A percentile compares a stretch with the other conserved stretches of the same genome.
Evolutionary conservation across 2,888 invertebrate species (phyloP).

Genomic region (Nysson spinosus): DNA sequence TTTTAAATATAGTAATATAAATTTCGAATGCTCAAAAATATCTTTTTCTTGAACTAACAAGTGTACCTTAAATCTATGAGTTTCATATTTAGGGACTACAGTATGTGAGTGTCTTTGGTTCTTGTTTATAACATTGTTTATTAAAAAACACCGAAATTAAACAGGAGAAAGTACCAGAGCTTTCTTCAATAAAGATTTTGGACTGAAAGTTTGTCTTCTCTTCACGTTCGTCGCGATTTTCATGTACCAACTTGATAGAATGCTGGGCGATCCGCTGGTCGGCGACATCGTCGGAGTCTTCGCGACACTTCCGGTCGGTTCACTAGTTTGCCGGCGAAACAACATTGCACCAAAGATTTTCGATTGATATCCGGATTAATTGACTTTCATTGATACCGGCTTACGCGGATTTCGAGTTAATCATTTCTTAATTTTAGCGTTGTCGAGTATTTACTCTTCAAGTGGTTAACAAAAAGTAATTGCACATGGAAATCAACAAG

Average conservation of each 20-base stretch:
- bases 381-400: background rate
- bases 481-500: slow-evolving; percentile 63
- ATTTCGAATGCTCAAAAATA: too few species aligned
- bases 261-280: slow-evolving; percentile 63
- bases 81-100: too few species aligned
- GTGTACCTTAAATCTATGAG: too few species aligned
- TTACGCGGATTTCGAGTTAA: too few species aligned
- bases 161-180: slow-evolving; percentile 63
- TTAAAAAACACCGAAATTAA: background rate
- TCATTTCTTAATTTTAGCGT: too few species aligned
- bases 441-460: too few species aligned
- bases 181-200: slow-evolving; percentile 67
- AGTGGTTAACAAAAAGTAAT: slow-evolving; percentile 51
- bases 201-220: slow-evolving; percentile 69
- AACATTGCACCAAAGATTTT: slow-evolving; percentile 57
- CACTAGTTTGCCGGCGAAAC: slow-evolving; percentile 70
- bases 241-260: slow-evolving; percentile 72
- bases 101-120: too few species aligned
- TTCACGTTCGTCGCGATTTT: slow-evolving; percentile 74
- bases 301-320: slow-evolving; percentile 62
- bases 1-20: too few species aligned
- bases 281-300: slow-evolving; percentile 58
- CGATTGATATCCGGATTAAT: background rate
- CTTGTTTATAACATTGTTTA: background rate
- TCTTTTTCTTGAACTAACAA: too few species aligned